Conservation (phyloP, 2,797 vertebrate genomes). For the Typhlichthys subterraneus region DNA sequence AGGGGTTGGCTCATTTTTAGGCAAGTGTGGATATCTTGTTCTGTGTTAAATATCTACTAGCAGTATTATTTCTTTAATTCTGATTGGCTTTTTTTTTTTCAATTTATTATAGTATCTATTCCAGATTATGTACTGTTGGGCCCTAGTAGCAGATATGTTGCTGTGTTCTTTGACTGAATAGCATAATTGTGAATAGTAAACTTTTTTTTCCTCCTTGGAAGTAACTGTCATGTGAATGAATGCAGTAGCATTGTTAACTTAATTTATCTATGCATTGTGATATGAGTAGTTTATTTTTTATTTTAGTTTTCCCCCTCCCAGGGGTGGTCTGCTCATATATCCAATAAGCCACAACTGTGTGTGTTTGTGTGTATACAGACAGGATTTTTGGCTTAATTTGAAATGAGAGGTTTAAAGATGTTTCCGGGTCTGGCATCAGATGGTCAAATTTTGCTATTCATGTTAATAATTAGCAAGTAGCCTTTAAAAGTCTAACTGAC, state of each 20-base stretch:
- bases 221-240: slow-evolving; percentile 84
- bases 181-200: slow-evolving; percentile 57
- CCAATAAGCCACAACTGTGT: slow-evolving; percentile 30
- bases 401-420: slow-evolving; percentile 42
- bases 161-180: slow-evolving; percentile 58
- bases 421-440: slow-evolving; percentile 52
- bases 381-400: slow-evolving; percentile 30
- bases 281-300: slow-evolving; percentile 77
- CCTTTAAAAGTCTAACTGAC: slow-evolving; percentile 81
- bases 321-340: slow-evolving; percentile 64
- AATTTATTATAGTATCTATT: slow-evolving; percentile 47
- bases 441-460: slow-evolving; percentile 53
- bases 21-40: slow-evolving; percentile 39
- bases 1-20: slow-evolving; percentile 36
- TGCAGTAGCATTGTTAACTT: slow-evolving; percentile 87
- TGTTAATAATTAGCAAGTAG: slow-evolving; percentile 81
- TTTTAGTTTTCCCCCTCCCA: slow-evolving; percentile 33
- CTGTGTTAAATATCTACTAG: slow-evolving; percentile 54
- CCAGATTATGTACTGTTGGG: slow-evolving; percentile 31
- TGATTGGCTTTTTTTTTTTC: slow-evolving; percentile 43
- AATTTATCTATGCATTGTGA: slow-evolving; percentile 94
- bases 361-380: slow-evolving; percentile 43
- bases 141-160: slow-evolving; percentile 57
- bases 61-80: slow-evolving; percentile 69
- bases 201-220: slow-evolving; percentile 29